phyloP scores from a whole-genome alignment of 2,113 vertebrate species.

The Pogona vitticeps region DNA sequence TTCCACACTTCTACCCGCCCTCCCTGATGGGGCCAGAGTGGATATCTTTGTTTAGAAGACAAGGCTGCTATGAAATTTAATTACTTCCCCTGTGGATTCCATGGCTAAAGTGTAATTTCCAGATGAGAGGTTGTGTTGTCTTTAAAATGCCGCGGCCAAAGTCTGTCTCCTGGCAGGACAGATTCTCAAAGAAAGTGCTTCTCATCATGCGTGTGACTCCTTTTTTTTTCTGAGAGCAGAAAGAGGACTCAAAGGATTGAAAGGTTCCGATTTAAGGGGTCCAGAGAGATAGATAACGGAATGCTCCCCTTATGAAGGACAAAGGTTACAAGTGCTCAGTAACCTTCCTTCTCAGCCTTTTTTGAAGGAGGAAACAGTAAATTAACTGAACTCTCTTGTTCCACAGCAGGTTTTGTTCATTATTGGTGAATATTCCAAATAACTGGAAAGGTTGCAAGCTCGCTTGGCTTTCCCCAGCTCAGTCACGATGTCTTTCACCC shows the following conservation, averaged over 20 bases:
- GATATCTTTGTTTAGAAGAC: slow-evolving; percentile 35
- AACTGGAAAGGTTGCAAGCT: background rate
- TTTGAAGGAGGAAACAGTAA: background rate
- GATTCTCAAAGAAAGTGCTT: rapidly evolving
- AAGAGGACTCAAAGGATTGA: rapidly evolving
- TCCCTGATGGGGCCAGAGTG: background rate
- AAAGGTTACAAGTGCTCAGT: background rate
- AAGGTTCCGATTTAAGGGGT: rapidly evolving
- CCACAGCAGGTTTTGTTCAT: background rate
- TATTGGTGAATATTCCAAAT: slow-evolving; percentile 23
- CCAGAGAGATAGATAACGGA: background rate
- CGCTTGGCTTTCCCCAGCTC: background rate
- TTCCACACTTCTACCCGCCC: background rate
- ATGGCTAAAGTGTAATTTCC: background rate
- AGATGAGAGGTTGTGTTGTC: background rate
- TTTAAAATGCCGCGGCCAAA: background rate
- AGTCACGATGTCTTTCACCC: background rate
- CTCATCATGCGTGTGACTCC: background rate
- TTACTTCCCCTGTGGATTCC: slow-evolving; percentile 17
- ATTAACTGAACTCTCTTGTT: background rate
- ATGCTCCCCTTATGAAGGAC: rapidly evolving
- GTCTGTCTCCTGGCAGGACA: background rate
- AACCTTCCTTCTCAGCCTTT: slow-evolving; percentile 2
- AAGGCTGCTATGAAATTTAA: slow-evolving; percentile 6
- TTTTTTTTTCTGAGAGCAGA: background rate